Percentiles rank a stretch among this genome's conserved stretches.
Conservation (phyloP, 2,113 vertebrate species). For the Nothobranchius kuhntae region DNA sequence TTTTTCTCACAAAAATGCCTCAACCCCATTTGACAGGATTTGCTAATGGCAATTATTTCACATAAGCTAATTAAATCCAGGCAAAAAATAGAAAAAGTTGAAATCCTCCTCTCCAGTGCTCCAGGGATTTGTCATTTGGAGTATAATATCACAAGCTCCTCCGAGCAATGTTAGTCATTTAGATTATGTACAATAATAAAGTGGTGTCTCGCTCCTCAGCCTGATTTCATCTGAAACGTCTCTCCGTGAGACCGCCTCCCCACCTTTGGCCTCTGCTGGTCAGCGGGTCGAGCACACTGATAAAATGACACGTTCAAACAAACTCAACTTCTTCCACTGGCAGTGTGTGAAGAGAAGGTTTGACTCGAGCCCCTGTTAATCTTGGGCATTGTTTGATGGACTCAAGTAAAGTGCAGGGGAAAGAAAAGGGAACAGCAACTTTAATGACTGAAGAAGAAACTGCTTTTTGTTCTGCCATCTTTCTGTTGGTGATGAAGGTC, state of each 20-base stretch:
- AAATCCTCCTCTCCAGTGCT: constrained; percentile 46
- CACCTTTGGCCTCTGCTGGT: neutral
- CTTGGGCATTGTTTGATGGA: constrained; percentile 66
- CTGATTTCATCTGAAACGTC: constrained; percentile 41
- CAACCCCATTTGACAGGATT: constrained; percentile 70
- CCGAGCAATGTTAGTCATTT: constrained; percentile 59
- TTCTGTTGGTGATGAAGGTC: constrained; percentile 78
- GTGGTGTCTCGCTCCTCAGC: constrained; percentile 38
- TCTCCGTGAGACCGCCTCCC: constrained; percentile 8
- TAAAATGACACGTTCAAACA: neutral
- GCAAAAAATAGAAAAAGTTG: constrained; percentile 48
- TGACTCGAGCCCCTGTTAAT: constrained; percentile 37
- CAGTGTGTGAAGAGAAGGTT: constrained; percentile 43
- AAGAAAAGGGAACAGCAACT: constrained; percentile 60
- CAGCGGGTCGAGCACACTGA: constrained; percentile 24
- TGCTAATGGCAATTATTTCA: constrained; percentile 82
- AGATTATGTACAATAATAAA: constrained; percentile 48
- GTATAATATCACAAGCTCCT: constrained; percentile 66
- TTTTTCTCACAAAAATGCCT: constrained; percentile 51
- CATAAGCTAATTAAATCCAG: constrained; percentile 82
- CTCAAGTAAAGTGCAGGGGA: constrained; percentile 58
- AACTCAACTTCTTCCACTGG: constrained; percentile 20
- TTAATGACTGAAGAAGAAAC: constrained; percentile 76
- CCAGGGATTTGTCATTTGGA: constrained; percentile 59
- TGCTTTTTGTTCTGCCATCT: constrained; percentile 75